Evolutionary conservation across 1,140 invertebrate species (phyloP).

Genomic region (Matsumurasca onukii): DNA sequence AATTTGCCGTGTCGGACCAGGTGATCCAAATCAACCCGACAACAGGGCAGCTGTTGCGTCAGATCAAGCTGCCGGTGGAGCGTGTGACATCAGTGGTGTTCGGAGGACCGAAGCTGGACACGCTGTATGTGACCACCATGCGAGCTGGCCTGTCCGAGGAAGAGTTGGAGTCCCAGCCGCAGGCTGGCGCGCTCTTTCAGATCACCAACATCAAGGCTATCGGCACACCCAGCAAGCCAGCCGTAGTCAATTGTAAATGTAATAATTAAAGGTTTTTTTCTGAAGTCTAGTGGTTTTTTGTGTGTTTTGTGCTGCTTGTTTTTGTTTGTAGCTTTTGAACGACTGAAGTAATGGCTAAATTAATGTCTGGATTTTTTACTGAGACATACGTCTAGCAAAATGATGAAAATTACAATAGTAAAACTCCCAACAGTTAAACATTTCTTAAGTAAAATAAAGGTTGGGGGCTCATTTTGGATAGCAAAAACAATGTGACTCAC

Average conservation of each 20-base stretch:
- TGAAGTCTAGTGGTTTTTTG: too few species aligned
- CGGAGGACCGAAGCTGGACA: slow-evolving; percentile 57
- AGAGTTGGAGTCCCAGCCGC: slow-evolving; percentile 56
- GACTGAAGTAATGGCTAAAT: too few species aligned
- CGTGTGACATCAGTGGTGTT: slow-evolving; percentile 59
- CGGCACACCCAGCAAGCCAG: slow-evolving; percentile 47
- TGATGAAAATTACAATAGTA: too few species aligned
- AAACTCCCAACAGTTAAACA: too few species aligned
- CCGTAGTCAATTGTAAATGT: slow-evolving; percentile 10
- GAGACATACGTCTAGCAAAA: too few species aligned
- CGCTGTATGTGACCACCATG: slow-evolving; percentile 54
- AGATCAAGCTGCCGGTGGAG: slow-evolving; percentile 48
- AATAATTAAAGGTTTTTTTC: slow-evolving; percentile 3
- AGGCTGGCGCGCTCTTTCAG: slow-evolving; percentile 70
- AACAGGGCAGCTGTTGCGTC: slow-evolving; percentile 44
- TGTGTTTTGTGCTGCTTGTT: too few species aligned
- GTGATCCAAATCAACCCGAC: slow-evolving; percentile 49
- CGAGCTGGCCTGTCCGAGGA: slow-evolving; percentile 50
- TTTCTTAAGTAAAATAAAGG: too few species aligned
- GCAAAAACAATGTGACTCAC: too few species aligned
- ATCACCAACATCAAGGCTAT: slow-evolving; percentile 64
- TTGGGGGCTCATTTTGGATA: too few species aligned
- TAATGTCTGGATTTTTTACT: too few species aligned
- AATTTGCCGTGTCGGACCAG: slow-evolving; percentile 33
- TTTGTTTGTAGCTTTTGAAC: too few species aligned